Conservation (phyloP, 2,888 invertebrate species). For the Tuberolachnus salignus region DNA sequence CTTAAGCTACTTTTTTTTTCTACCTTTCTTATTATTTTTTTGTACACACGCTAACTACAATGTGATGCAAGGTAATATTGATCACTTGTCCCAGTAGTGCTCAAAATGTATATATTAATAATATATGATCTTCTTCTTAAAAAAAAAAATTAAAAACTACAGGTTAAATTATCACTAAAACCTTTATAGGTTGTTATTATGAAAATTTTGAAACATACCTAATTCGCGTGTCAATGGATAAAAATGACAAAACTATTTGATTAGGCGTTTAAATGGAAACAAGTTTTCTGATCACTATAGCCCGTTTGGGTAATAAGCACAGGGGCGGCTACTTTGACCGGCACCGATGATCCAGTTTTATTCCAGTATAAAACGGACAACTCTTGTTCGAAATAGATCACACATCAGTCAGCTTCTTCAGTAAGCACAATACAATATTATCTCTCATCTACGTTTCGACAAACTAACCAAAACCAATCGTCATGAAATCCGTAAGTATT, state of each 20-base stretch:
- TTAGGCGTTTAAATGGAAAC: slow-evolving; percentile 5
- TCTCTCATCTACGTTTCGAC: background rate
- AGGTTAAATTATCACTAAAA: no score
- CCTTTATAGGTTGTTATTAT: background rate
- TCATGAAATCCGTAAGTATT: slow-evolving; percentile 53
- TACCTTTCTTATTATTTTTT: slow-evolving; percentile 16
- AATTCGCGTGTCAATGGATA: background rate
- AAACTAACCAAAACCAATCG: slow-evolving; percentile 10
- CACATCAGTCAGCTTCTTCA: slow-evolving; percentile 27
- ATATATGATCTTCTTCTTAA: no score
- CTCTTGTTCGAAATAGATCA: slow-evolving; percentile 30
- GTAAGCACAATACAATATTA: slow-evolving; percentile 26
- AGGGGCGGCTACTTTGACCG: slow-evolving; percentile 47
- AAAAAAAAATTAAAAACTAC: no score
- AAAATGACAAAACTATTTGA: slow-evolving; percentile 14
- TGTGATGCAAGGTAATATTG: slow-evolving; percentile 1
- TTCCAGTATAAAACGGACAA: slow-evolving; percentile 33
- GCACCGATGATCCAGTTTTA: slow-evolving; percentile 46
- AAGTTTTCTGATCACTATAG: slow-evolving; percentile 35
- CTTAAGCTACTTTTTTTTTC: slow-evolving; percentile 10
- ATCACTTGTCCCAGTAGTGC: background rate
- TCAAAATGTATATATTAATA: background rate
- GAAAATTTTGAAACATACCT: background rate
- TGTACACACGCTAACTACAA: background rate
- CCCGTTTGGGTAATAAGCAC: slow-evolving; percentile 47